These are phyloP conservation scores for Acleris laterana DNA, from an alignment of 2,888 invertebrate species.

Conservation along the genomic window DNA sequence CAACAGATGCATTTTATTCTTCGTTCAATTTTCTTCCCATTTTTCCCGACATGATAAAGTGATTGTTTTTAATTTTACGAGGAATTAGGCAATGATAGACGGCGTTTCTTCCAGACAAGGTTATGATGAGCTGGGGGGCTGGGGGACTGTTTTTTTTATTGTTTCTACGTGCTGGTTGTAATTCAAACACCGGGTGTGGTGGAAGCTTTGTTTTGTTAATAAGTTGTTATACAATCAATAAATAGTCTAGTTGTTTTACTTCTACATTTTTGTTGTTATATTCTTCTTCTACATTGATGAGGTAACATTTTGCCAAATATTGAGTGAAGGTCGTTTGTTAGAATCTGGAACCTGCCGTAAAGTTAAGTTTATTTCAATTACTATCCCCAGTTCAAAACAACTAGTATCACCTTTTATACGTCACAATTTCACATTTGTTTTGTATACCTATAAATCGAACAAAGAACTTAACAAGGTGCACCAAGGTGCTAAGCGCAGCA, in stretches of 20 bases:
- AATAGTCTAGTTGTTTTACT: no score
- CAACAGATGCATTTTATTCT: constrained; percentile 78
- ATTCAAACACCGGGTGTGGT: constrained; percentile 28
- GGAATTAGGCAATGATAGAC: constrained; percentile 33
- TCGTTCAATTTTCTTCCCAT: constrained; percentile 63
- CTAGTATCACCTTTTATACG: no score
- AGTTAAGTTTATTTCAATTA: no score
- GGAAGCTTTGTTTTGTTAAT: constrained; percentile 22
- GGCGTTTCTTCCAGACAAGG: constrained; percentile 28
- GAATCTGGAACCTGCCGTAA: no score
- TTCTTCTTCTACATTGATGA: no score
- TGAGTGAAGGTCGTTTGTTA: no score
- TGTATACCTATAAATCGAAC: no score
- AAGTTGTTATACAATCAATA: neutral
- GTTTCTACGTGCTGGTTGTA: constrained; percentile 31
- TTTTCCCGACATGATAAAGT: constrained; percentile 53
- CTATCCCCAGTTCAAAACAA: no score
- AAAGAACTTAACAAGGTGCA: no score
- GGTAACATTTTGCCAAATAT: no score
- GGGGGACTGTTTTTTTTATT: constrained; percentile 31
- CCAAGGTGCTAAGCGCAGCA: neutral
- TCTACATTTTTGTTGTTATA: no score
- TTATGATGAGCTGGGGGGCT: constrained; percentile 23
- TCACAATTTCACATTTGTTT: no score
- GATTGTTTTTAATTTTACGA: constrained; percentile 69